Percentiles rank a stretch among this genome's conserved stretches.
Conservation (phyloP, 2,888 invertebrate species). For the Thereva nobilitata region DNA sequence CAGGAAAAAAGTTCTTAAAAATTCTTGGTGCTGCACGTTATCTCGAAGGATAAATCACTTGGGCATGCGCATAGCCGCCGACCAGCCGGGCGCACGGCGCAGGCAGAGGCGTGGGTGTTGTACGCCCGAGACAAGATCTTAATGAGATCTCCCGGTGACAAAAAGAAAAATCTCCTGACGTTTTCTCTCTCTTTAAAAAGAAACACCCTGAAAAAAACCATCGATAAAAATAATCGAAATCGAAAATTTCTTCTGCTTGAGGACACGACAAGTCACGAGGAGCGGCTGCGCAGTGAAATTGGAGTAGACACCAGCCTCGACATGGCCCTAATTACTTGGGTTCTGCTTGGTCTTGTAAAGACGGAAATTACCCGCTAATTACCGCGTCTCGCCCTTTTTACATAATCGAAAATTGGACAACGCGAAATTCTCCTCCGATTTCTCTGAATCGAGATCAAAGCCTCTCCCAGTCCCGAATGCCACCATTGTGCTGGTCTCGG, state of each 20-base stretch:
- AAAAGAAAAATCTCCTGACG: conserved; percentile 28
- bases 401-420: conserved; percentile 1
- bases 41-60: conserved; percentile 26
- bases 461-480: conserved; percentile 3
- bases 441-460: conserved; percentile 26
- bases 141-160: conserved; percentile 16
- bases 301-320: conserved; percentile 15
- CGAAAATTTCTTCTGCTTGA: conserved; percentile 17
- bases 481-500: conserved; percentile 2
- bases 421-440: conserved; percentile 14
- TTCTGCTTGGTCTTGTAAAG: conserved; percentile 18
- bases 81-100: conserved; percentile 8
- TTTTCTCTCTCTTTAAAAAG: conserved; percentile 16
- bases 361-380: conserved; percentile 21
- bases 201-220: conserved; percentile 14
- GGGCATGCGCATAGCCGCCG: conserved; percentile 10
- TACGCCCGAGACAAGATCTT: conserved; percentile 1
- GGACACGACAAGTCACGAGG: conserved; percentile 8
- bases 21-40: conserved; percentile 12
- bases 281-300: conserved; percentile 23
- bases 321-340: conserved; percentile 25
- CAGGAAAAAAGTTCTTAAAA: conserved; percentile 16
- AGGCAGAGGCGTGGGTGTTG: not conserved
- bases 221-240: too few relatives aligned
- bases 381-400: conserved; percentile 29